phyloP scores from a whole-genome alignment of 2,113 vertebrate species.

The Hoplias malabaricus region DNA sequence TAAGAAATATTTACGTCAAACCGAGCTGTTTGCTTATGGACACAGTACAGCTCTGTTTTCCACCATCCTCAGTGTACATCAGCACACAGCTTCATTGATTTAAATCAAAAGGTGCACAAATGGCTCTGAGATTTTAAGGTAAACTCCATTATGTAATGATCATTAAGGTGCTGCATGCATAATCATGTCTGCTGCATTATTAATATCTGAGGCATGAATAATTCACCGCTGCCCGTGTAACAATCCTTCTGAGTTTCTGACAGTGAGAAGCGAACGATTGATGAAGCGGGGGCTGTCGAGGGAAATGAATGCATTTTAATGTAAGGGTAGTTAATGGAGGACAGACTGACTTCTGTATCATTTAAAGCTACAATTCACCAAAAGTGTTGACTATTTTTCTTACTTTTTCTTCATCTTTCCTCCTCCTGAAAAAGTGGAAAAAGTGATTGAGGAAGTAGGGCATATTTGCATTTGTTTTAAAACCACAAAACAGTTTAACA shows the following conservation, averaged over 20 bases:
- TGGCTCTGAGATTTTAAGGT: slow-evolving; percentile 22
- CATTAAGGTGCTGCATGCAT: slow-evolving; percentile 40
- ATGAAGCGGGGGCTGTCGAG: slow-evolving; percentile 2
- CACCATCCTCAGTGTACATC: not conserved
- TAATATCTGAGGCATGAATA: slow-evolving; percentile 46
- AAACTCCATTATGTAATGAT: slow-evolving; percentile 45
- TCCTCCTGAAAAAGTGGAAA: slow-evolving; percentile 23
- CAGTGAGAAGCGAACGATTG: slow-evolving; percentile 31
- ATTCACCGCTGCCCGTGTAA: slow-evolving; percentile 45
- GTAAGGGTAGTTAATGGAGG: not conserved
- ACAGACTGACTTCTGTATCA: not conserved
- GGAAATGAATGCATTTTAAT: slow-evolving; percentile 21
- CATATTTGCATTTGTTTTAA: slow-evolving; percentile 12
- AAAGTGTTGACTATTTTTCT: not conserved
- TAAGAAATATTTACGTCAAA: slow-evolving; percentile 5
- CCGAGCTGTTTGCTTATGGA: not conserved
- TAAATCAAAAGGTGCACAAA: slow-evolving; percentile 4
- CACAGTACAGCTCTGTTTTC: not conserved
- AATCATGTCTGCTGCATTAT: slow-evolving; percentile 45
- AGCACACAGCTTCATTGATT: not conserved
- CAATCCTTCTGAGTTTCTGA: slow-evolving; percentile 14
- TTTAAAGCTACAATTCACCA: not conserved
- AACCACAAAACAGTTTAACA: slow-evolving; percentile 7
- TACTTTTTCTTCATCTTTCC: not conserved
- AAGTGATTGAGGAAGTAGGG: not conserved